Percentiles rank a stretch among this genome's conserved stretches.
phyloP scores from a whole-genome alignment of 2,888 invertebrate genomes.

The Rhagonycha fulva region DNA sequence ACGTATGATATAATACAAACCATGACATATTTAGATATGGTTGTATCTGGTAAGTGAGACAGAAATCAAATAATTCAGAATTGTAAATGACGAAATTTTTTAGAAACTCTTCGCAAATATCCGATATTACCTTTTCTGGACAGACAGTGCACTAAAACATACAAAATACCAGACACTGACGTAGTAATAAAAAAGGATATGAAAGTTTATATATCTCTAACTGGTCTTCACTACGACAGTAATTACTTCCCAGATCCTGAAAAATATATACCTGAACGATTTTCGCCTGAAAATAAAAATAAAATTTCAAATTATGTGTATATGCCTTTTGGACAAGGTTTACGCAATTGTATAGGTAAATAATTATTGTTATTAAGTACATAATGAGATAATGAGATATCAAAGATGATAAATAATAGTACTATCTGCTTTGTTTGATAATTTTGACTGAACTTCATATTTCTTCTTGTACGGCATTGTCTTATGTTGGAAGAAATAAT shows the following conservation, averaged over 20 bases:
- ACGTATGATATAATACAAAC: constrained; percentile 5
- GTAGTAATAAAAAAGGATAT: constrained; percentile 42
- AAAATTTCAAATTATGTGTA: constrained; percentile 36
- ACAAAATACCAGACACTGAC: constrained; percentile 38
- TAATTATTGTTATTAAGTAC: too few relatives aligned
- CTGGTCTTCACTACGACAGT: constrained; percentile 42
- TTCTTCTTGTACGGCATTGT: too few relatives aligned
- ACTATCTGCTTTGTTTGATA: neutral
- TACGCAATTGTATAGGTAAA: constrained; percentile 44
- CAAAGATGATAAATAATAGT: too few relatives aligned
- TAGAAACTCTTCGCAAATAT: constrained; percentile 51
- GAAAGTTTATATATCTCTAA: constrained; percentile 42
- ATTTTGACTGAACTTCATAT: neutral
- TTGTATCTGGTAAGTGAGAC: constrained; percentile 27
- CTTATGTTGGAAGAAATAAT: too few relatives aligned
- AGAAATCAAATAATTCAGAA: neutral
- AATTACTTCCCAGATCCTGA: constrained; percentile 44
- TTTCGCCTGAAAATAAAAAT: constrained; percentile 33
- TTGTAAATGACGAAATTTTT: neutral
- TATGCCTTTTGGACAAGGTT: constrained; percentile 43
- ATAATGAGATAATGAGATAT: too few relatives aligned
- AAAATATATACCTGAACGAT: constrained; percentile 43
- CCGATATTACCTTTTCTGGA: constrained; percentile 43
- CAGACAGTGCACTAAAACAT: constrained; percentile 38
- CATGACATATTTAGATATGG: constrained; percentile 15